A percentile compares a stretch with the other conserved stretches of the same genome.
These are phyloP conservation scores for Microcebus lehilahytsara DNA, from an alignment of 2,113 vertebrate genomes.

Conservation along the genomic window DNA sequence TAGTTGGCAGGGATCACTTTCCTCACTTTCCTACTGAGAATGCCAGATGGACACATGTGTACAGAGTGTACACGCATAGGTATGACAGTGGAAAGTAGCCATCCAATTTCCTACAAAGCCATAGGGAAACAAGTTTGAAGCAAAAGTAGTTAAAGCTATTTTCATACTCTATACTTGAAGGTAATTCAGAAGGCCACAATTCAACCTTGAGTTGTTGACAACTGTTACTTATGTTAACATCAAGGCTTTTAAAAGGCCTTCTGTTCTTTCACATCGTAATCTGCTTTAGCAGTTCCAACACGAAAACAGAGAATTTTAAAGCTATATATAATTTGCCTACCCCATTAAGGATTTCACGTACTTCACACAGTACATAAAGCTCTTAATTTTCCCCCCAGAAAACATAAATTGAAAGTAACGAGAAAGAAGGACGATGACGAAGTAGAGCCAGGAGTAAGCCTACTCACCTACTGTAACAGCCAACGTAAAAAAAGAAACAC, in stretches of 20 bases:
- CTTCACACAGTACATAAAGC: neutral
- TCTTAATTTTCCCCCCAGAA: neutral
- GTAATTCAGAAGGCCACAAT: neutral
- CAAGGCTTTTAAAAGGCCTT: neutral
- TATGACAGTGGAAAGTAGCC: neutral
- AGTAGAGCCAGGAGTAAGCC: neutral
- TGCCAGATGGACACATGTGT: fast-evolving
- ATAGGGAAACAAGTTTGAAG: neutral
- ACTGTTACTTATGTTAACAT: neutral
- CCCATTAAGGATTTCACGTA: neutral
- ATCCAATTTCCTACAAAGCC: neutral
- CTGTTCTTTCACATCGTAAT: neutral
- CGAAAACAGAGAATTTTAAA: neutral
- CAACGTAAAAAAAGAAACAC: neutral
- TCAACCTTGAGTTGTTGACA: too few relatives aligned
- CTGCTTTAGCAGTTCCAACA: neutral
- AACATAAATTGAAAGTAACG: neutral
- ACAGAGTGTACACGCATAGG: fast-evolving
- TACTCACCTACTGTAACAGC: neutral
- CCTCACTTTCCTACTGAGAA: neutral
- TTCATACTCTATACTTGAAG: neutral
- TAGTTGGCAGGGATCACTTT: too few relatives aligned
- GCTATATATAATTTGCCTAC: neutral
- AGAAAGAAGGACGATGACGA: neutral
- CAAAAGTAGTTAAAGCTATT: neutral